Conservation (phyloP, 2,888 invertebrate species). For the Caenorhabditis panamensis region DNA sequence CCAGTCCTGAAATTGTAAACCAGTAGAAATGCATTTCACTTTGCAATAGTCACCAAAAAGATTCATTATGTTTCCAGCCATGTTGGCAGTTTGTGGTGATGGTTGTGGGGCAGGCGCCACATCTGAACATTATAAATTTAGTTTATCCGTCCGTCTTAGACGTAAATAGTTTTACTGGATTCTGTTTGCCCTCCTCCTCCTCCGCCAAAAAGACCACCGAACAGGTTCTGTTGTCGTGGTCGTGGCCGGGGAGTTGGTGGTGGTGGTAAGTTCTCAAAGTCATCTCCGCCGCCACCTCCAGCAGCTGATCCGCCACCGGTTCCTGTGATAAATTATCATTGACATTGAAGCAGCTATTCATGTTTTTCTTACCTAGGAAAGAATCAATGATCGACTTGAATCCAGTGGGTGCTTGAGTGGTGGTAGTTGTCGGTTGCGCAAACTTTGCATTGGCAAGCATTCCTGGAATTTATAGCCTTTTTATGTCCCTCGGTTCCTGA, state of each 20-base stretch:
- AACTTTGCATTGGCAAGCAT: conserved; percentile 59
- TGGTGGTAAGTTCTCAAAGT: conserved; percentile 65
- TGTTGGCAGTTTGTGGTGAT: conserved; percentile 25
- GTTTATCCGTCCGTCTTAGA: conserved; percentile 16
- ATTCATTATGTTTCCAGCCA: conserved; percentile 39
- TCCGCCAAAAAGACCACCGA: conserved; percentile 49
- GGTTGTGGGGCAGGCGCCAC: conserved; percentile 25
- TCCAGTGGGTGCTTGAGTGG: conserved; percentile 62
- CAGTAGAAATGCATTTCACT: not conserved
- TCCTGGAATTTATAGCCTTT: conserved; percentile 39
- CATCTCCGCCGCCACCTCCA: conserved; percentile 28
- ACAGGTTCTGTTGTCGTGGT: conserved; percentile 57
- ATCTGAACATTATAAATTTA: conserved; percentile 28
- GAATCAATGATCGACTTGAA: conserved; percentile 68
- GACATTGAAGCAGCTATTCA: not conserved
- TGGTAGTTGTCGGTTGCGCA: conserved; percentile 62
- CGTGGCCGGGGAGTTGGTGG: conserved; percentile 68
- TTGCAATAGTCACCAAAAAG: conserved; percentile 32
- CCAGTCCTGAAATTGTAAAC: not conserved
- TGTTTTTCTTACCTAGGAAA: conserved; percentile 65
- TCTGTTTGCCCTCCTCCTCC: conserved; percentile 51
- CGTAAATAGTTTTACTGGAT: conserved; percentile 40
- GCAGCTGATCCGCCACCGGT: conserved; percentile 52
- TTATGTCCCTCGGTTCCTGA: conserved; percentile 16
- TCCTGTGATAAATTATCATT: conserved; percentile 29